Evolutionary conservation across 2,113 vertebrate genomes (phyloP).

Genomic region (Lucifuga dentata): DNA sequence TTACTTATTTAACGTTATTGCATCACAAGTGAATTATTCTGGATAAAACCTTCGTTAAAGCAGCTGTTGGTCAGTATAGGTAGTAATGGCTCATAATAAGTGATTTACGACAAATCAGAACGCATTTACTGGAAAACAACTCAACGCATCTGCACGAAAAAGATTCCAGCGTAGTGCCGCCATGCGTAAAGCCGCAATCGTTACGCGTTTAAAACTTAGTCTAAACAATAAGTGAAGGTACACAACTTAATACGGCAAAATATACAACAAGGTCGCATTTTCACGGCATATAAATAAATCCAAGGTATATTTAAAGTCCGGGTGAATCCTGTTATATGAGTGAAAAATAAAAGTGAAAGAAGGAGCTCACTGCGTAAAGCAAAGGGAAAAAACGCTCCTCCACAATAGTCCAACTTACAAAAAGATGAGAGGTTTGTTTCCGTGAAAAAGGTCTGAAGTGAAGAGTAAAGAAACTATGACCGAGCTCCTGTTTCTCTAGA

Average conservation of each 20-base stretch:
- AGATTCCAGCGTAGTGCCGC: conserved; percentile 58
- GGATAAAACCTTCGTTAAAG: background rate
- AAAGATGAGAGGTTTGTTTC: conserved; percentile 50
- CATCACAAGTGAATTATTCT: no score
- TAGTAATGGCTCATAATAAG: background rate
- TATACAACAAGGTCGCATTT: background rate
- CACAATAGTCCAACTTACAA: conserved; percentile 77
- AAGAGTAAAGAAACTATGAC: conserved; percentile 49
- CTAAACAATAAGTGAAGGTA: no score
- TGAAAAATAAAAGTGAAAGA: background rate
- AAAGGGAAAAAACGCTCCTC: background rate
- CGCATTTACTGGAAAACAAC: conserved; percentile 46
- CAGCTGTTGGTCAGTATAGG: background rate
- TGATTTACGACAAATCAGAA: conserved; percentile 9
- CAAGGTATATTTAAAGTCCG: conserved; percentile 54
- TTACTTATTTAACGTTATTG: no score
- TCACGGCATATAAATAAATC: conserved; percentile 41
- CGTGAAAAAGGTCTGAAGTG: conserved; percentile 45
- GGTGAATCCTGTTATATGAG: conserved; percentile 30
- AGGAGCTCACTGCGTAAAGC: background rate
- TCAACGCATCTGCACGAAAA: conserved; percentile 40
- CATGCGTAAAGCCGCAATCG: conserved; percentile 36
- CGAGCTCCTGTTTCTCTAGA: conserved; percentile 62
- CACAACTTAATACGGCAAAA: background rate
- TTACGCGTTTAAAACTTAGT: background rate